Conservation (phyloP, 2,113 vertebrate genomes). For the Oncorhynchus clarkii region DNA sequence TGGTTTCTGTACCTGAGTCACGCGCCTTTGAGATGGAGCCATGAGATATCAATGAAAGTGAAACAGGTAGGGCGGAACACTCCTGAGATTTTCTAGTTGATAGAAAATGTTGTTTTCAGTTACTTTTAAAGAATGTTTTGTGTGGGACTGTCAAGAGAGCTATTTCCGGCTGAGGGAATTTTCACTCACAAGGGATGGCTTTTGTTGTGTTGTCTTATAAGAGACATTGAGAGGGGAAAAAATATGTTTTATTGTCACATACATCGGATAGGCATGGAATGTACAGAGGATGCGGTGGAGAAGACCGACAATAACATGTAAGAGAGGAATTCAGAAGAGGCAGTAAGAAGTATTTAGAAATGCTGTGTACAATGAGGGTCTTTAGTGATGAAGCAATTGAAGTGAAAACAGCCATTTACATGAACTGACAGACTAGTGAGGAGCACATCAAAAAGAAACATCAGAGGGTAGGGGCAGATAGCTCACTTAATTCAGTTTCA, state of each 20-base stretch:
- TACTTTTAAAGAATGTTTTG: neutral
- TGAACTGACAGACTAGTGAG: neutral
- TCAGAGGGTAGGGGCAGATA: neutral
- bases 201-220: neutral
- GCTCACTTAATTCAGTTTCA: constrained; percentile 1
- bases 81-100: neutral
- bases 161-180: neutral
- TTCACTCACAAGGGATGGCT: neutral
- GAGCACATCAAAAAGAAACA: neutral
- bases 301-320: too few relatives aligned
- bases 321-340: too few relatives aligned
- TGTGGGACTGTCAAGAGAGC: neutral
- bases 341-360: too few relatives aligned
- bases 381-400: neutral
- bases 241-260: too few relatives aligned
- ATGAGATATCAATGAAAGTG: neutral
- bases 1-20: neutral
- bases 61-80: neutral
- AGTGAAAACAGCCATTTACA: neutral
- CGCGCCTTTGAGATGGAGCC: neutral
- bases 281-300: neutral
- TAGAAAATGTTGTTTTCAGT: neutral
- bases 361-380: neutral
- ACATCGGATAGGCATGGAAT: too few relatives aligned
- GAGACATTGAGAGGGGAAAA: neutral